phyloP scores from a whole-genome alignment of 1,140 invertebrate species.

The Drosophila melanica region DNA sequence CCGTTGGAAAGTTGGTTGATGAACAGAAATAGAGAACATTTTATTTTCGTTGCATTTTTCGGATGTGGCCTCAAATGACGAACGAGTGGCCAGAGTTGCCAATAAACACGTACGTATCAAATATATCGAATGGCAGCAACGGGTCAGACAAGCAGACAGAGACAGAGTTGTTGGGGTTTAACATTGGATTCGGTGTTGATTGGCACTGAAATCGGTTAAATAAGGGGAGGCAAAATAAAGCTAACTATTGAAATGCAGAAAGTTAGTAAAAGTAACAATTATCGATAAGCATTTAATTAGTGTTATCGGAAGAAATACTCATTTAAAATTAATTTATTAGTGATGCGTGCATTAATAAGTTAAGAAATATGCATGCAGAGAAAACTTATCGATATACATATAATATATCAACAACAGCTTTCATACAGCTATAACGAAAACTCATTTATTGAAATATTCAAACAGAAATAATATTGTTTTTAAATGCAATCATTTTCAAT shows the following conservation, averaged over 20 bases:
- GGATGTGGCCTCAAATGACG: constrained; percentile 61
- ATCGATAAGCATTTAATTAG: background rate
- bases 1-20: constrained; percentile 41
- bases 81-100: constrained; percentile 54
- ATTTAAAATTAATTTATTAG: too few species aligned
- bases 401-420: background rate
- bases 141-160: constrained; percentile 39
- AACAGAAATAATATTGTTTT: too few species aligned
- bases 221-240: too few species aligned
- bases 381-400: background rate
- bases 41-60: constrained; percentile 37
- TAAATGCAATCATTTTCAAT: too few species aligned
- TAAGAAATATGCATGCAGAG: background rate
- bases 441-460: background rate
- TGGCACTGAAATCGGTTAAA: background rate
- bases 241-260: too few species aligned
- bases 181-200: constrained; percentile 47
- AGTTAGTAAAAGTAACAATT: background rate
- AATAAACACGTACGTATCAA: constrained; percentile 73
- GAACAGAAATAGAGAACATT: constrained; percentile 38
- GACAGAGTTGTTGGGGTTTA: constrained; percentile 35
- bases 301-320: background rate
- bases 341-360: background rate
- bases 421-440: too few species aligned
- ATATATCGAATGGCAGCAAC: constrained; percentile 50